Evolutionary conservation across 1,140 invertebrate genomes (phyloP).

Genomic region (Bombus terrestris): DNA sequence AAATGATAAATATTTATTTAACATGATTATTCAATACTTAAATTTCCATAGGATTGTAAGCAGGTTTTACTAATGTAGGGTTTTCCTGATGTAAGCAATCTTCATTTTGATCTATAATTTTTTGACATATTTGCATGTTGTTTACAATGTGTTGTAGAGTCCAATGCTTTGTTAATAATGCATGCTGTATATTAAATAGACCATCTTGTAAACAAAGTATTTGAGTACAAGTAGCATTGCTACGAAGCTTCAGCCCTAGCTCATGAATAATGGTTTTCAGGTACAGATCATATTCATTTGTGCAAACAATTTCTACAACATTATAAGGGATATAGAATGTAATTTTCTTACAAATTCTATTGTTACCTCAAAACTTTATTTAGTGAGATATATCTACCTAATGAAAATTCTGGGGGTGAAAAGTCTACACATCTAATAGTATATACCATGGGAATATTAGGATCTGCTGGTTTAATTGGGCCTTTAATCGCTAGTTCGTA

Average conservation of each 20-base stretch:
- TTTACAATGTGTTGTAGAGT: conserved; percentile 87
- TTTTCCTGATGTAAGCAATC: conserved; percentile 78
- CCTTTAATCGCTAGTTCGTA: conserved; percentile 94
- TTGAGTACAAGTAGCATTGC: conserved; percentile 90
- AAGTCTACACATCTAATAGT: conserved; percentile 93
- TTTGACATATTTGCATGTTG: conserved; percentile 86
- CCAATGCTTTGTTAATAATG: conserved; percentile 93
- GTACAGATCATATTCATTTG: conserved; percentile 92
- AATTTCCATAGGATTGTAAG: conserved; percentile 20
- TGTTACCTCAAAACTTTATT: background rate
- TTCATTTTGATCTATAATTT: conserved; percentile 83
- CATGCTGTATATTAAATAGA: conserved; percentile 89
- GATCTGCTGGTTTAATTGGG: conserved; percentile 87
- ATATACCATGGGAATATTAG: conserved; percentile 91
- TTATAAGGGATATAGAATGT: conserved; percentile 42
- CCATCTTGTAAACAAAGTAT: conserved; percentile 92
- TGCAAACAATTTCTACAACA: conserved; percentile 91
- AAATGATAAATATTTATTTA: conserved; percentile 45
- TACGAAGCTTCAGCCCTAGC: conserved; percentile 90
- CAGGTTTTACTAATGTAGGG: conserved; percentile 66
- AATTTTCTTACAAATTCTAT: conserved; percentile 4
- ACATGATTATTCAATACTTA: background rate
- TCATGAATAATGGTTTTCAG: conserved; percentile 90
- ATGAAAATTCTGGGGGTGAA: conserved; percentile 91
- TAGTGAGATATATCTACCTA: conserved; percentile 85